Evolutionary conservation across 2,113 vertebrate species (phyloP).

Genomic region (Odocoileus hemionus): DNA sequence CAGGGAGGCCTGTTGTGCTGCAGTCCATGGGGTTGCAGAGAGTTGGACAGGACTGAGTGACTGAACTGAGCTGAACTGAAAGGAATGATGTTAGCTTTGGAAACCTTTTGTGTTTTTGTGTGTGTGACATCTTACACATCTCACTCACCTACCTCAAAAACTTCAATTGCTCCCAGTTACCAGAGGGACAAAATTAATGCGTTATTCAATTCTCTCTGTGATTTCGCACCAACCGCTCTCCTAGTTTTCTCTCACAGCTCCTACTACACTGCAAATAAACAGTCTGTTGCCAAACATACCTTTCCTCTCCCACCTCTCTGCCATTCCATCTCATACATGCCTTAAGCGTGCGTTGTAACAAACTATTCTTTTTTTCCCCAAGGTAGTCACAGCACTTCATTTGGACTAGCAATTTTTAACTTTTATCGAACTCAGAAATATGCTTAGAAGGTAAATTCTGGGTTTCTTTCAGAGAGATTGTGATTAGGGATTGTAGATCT

Average conservation of each 20-base stretch:
- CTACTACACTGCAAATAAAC: neutral
- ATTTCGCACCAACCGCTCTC: neutral
- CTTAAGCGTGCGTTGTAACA: neutral
- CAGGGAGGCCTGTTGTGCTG: neutral
- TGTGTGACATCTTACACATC: neutral
- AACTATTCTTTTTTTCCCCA: neutral
- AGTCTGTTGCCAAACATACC: neutral
- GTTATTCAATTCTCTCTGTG: neutral
- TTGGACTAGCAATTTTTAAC: neutral
- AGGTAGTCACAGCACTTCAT: neutral
- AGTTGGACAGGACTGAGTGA: rapidly evolving
- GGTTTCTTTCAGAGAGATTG: neutral
- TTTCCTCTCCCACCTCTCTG: neutral
- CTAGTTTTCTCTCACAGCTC: neutral
- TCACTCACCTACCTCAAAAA: neutral
- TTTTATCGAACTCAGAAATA: neutral
- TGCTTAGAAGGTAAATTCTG: neutral
- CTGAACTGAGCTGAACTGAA: neutral
- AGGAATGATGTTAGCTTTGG: neutral
- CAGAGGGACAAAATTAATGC: neutral
- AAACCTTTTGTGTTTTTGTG: neutral
- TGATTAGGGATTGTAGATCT: neutral
- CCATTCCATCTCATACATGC: neutral
- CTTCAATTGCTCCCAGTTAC: neutral
- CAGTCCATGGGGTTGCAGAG: neutral